Base-by-base conservation (phyloP, 2,888 invertebrate species). In the Ophion ventricosus region DNA sequence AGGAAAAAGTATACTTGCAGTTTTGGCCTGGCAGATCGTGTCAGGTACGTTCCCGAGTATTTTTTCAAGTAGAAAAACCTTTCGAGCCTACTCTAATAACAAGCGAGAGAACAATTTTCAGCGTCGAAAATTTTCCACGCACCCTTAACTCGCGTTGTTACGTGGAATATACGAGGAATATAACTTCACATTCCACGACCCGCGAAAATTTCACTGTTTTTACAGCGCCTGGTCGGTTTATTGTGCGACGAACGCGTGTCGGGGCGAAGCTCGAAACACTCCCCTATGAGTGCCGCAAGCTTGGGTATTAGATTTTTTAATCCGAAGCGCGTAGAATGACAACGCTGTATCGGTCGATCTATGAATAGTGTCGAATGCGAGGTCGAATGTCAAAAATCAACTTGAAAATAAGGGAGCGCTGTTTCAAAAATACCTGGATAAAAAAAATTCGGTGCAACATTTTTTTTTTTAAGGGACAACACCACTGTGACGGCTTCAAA, bases 271-370 rank as follows among this genome's bases (percentile, higher is more conserved):
- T 56, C 3, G 59, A 66, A 69, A 56, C 40, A 35, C 70, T 72
- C 57, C 56, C 49, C 2, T 35, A 7, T 14, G 29, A 54, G 72
- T 26, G 35, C 40, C 70, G 8, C 63, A 20, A 64, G 20, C 63
- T 25, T 77, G 59, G 59, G 72, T 49, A 72, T 64, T 67, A 73
- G 20, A 82, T 77, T 72, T 82, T 72, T 63, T 59, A 57, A 64
- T 59, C 70, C 72, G 59, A 67, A 77, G 70, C 63, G 72, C 59
- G 66, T 64, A 57, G 66, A 72, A 66, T 57, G 23, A 66, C 59
- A 61, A n/a, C 11, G 20, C 40, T 35, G 57, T 11, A 67, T 35
- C 43, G 29, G 49, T 72, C 43, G 29, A 59, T 72, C 35, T 11
- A 72, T 23, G n/a, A n/a, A 25, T 29, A 17, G 8, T 7, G 35